Evolutionary conservation across 2,888 invertebrate genomes (phyloP).

Genomic region (Macrosiphum euphorbiae): DNA sequence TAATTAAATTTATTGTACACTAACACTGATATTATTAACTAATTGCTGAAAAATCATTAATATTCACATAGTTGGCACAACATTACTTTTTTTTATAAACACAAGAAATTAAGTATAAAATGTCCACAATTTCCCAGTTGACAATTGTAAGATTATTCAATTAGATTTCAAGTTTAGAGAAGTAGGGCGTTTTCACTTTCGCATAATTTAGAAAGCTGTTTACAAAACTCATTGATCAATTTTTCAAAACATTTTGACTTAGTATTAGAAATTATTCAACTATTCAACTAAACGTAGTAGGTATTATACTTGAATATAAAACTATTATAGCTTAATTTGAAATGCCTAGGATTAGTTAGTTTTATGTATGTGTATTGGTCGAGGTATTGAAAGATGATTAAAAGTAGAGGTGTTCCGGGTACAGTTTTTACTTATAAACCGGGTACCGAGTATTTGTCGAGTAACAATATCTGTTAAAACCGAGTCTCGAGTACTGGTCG

Average conservation of each 20-base stretch:
- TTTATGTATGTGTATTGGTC: not conserved
- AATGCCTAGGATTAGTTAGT: not conserved
- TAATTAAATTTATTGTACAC: not conserved
- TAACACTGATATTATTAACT: not conserved
- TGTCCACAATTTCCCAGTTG: not conserved
- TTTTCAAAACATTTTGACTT: not conserved
- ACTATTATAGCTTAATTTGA: not conserved
- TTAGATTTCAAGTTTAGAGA: not conserved
- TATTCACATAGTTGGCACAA: not conserved
- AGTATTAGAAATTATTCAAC: not conserved
- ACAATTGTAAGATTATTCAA: not conserved
- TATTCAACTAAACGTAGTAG: not conserved
- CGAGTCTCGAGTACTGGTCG: too few species aligned
- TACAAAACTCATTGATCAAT: not conserved
- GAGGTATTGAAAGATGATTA: not conserved
- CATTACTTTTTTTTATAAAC: not conserved
- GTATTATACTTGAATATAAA: not conserved
- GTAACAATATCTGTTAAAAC: too few species aligned
- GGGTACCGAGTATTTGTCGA: too few species aligned
- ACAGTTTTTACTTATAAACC: too few species aligned
- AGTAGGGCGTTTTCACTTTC: constrained; percentile 34
- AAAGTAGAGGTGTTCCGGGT: too few species aligned
- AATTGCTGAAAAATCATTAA: not conserved
- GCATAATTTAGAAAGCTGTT: constrained; percentile 17
- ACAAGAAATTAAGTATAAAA: not conserved